Evolutionary conservation across 2,113 vertebrate genomes (phyloP), one percentile per base, ranked within the genome.

Genomic region (Myotis brandtii): DNA sequence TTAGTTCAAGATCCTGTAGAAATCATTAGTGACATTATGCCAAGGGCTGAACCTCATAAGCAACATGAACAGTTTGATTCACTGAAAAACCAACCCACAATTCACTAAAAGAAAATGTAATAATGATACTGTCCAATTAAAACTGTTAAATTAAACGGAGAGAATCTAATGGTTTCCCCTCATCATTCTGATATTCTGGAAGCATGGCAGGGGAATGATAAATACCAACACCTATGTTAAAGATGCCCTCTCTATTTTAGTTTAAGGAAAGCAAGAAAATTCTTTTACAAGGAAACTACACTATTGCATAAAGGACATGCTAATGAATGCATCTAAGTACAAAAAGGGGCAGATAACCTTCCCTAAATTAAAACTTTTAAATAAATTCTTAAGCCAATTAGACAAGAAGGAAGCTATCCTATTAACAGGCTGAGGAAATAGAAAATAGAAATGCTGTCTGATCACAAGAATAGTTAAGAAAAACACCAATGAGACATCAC

Each of bases 11-110:
- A 94, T 73, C 91, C 93, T 98, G 97, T 54, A 97, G 93, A 98
- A 98, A 95, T 96, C 98, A 98, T 98, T 98, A 98, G 97, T 97
- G 97, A 98, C 97, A 89, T 23, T 12, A 95, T 93, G 98, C 97
- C 98, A 98, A 98, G n/a, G 96, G 95, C 95, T 93, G 67, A 98
- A 96, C 92, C 86, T 97, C 97, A 96, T 95, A 96, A 98, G 95
- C 88, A 98, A 98, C 95, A 94, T 95, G 97, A 98, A 96, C 95
- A 97, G 98, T 98, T 97, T 96, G 97, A 98, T 97, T 98, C 93
- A 96, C 97, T 96, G 91, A 92, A 94, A 98, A 97, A 48, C 46
- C 93, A 98, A 92, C 67, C 70, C 88, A 95, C 95, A 97, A 97
- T 96, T 98, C 97, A 97, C 89, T 93, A 95, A 97, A 94, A 94